Percentiles rank a stretch among this genome's conserved stretches.
Evolutionary conservation across 2,888 invertebrate genomes (phyloP).

Genomic region (Zelleria hepariella): DNA sequence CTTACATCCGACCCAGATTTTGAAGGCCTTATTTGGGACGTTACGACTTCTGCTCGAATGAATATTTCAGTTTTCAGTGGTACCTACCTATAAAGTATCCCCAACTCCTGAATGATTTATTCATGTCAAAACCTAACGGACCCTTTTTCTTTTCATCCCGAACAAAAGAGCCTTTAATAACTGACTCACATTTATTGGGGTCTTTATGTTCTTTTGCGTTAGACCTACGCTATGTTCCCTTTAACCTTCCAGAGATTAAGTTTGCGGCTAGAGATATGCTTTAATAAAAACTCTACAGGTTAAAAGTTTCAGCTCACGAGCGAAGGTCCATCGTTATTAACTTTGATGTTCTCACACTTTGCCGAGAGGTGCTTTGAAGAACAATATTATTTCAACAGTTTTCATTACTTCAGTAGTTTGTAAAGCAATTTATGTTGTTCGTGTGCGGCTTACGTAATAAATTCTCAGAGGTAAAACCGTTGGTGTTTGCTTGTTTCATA

Average conservation of each 20-base stretch:
- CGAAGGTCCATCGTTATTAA: slow-evolving; percentile 39
- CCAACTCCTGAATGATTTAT: background rate
- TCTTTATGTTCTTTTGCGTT: background rate
- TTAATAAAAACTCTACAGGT: background rate
- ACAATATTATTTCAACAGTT: slow-evolving; percentile 39
- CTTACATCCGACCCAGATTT: background rate
- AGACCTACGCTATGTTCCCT: background rate
- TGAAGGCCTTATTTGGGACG: background rate
- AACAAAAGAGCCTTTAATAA: background rate
- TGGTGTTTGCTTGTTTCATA: background rate
- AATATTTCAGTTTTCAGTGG: background rate
- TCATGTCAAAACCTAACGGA: background rate
- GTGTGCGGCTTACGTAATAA: slow-evolving; percentile 12
- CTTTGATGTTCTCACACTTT: slow-evolving; percentile 48
- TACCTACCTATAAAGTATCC: background rate
- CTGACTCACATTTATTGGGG: background rate
- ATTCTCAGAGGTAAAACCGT: background rate
- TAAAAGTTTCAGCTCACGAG: background rate
- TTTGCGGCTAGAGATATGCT: background rate
- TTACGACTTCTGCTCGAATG: background rate
- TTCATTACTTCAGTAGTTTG: slow-evolving; percentile 34
- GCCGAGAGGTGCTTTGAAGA: slow-evolving; percentile 32
- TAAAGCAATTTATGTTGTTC: slow-evolving; percentile 26
- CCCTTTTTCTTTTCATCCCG: background rate
- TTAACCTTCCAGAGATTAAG: background rate